phyloP scores from a whole-genome alignment of 2,888 invertebrate genomes.

The Bombyx huttoni region DNA sequence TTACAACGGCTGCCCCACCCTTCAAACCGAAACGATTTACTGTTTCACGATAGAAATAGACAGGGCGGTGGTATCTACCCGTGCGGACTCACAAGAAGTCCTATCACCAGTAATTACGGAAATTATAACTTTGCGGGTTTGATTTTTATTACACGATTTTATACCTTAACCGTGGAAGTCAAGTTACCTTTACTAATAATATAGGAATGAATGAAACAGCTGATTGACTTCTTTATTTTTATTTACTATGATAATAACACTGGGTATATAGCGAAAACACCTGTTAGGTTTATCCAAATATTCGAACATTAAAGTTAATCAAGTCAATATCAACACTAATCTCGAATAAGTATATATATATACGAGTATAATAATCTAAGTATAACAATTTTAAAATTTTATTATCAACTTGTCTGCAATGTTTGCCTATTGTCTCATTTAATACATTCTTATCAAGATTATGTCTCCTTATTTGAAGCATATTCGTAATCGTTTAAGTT shows the following conservation, averaged over 20 bases:
- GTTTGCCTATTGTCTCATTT: not conserved
- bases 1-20: too few species aligned
- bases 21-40: too few species aligned
- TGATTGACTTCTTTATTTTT: not conserved
- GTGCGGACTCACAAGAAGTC: too few species aligned
- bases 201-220: not conserved
- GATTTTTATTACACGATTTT: too few species aligned
- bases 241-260: not conserved
- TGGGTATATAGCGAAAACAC: not conserved
- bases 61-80: too few species aligned
- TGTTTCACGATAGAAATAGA: too few species aligned
- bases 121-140: too few species aligned
- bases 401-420: not conserved
- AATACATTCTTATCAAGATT: constrained; percentile 1
- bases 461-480: not conserved
- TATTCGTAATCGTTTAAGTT: not conserved
- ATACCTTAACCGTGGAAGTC: too few species aligned
- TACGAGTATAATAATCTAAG: not conserved
- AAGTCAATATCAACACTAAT: not conserved
- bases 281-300: not conserved
- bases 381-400: not conserved
- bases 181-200: too few species aligned
- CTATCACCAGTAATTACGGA: too few species aligned
- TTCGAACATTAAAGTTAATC: not conserved
- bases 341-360: not conserved